Percentiles rank a stretch among this genome's conserved stretches.
phyloP scores from a whole-genome alignment of 2,113 vertebrate species.

The Delphinapterus leucas region DNA sequence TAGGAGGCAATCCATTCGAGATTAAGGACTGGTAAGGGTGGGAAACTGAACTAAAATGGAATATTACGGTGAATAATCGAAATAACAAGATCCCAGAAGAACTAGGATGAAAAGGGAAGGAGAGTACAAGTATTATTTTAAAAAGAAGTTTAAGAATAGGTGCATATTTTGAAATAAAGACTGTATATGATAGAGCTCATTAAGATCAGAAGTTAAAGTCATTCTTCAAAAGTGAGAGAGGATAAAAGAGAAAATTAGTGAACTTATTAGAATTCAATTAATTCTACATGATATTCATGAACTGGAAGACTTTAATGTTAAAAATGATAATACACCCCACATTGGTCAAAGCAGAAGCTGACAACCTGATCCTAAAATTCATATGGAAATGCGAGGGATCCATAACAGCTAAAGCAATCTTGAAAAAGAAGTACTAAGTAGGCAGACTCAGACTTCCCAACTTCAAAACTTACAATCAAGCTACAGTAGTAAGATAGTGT shows the following conservation, averaged over 20 bases:
- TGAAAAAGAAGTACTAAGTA: neutral
- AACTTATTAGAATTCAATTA: neutral
- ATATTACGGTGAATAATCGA: neutral
- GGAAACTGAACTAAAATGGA: neutral
- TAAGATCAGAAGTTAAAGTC: neutral
- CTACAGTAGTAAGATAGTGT: neutral
- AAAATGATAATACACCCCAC: neutral
- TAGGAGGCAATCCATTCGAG: neutral
- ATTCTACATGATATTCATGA: neutral
- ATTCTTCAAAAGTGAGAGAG: neutral
- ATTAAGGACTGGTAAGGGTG: neutral
- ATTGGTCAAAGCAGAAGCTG: neutral
- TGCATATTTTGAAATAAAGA: neutral
- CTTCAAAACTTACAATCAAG: conserved; percentile 8
- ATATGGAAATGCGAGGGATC: neutral
- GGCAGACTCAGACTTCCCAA: neutral
- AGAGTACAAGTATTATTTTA: neutral
- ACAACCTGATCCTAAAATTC: conserved; percentile 19
- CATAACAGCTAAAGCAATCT: neutral
- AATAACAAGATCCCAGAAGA: neutral
- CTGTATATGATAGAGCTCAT: neutral
- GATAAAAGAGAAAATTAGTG: neutral
- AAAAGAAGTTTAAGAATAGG: neutral
- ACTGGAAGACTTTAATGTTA: neutral
- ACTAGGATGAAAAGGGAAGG: neutral